phyloP scores from a whole-genome alignment of 2,888 invertebrate species.

The Thelaira solivaga region DNA sequence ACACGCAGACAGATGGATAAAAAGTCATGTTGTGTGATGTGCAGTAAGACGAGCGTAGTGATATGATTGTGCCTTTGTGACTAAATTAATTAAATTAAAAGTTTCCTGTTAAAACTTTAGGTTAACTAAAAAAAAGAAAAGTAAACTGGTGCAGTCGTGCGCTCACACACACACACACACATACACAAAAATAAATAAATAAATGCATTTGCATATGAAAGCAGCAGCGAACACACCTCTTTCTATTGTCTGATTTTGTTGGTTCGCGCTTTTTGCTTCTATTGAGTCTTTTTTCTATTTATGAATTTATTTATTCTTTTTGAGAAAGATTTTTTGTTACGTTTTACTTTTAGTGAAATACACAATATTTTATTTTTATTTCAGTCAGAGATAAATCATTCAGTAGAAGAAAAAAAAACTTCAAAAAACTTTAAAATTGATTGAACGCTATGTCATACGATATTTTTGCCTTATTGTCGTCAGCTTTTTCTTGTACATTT shows the following conservation, averaged over 20 bases:
- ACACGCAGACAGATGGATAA: not conserved
- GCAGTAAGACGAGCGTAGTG: not conserved
- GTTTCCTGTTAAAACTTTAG: conserved; percentile 75
- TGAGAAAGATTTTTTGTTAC: not conserved
- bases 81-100: conserved; percentile 77
- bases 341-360: not conserved
- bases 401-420: not conserved
- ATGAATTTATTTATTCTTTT: conserved; percentile 6
- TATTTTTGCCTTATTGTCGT: not conserved
- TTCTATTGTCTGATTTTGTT: conserved; percentile 32
- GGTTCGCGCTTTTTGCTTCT: conserved; percentile 18
- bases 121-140: conserved; percentile 16
- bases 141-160: not conserved
- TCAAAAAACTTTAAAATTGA: conserved; percentile 21
- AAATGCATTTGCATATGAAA: not conserved
- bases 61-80: conserved; percentile 74
- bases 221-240: conserved; percentile 45
- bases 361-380: conserved; percentile 33
- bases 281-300: not conserved
- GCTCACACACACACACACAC: not conserved
- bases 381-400: conserved; percentile 38
- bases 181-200: not conserved
- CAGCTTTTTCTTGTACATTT: too few relatives aligned
- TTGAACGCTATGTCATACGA: conserved; percentile 10
- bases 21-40: not conserved